phyloP scores from a whole-genome alignment of 2,113 vertebrate species.

The Bubalus kerabau region DNA sequence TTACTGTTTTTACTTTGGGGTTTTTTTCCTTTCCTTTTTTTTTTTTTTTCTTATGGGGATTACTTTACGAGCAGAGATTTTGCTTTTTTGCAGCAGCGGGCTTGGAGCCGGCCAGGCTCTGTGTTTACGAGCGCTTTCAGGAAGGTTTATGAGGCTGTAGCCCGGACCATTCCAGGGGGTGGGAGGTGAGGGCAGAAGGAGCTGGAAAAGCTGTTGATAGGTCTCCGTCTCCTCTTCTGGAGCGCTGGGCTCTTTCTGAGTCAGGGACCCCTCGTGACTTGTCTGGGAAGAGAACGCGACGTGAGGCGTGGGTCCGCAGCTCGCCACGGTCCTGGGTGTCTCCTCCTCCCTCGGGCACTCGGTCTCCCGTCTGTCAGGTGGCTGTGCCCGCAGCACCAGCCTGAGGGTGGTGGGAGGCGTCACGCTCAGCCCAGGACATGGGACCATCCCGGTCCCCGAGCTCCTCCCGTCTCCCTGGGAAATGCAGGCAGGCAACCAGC shows the following conservation, averaged over 20 bases:
- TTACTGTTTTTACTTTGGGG: background rate
- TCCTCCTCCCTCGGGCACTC: fast-evolving
- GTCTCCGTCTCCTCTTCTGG: background rate
- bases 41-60: conserved; percentile 33
- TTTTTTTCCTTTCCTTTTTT: background rate
- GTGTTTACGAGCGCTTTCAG: background rate
- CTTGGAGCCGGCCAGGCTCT: background rate
- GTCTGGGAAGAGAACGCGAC: background rate
- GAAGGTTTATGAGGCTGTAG: background rate
- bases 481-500: background rate
- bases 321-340: background rate
- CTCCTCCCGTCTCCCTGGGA: background rate
- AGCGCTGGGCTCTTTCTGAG: background rate
- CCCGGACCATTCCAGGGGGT: background rate
- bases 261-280: background rate
- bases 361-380: background rate
- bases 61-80: conserved; percentile 42
- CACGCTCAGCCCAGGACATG: fast-evolving
- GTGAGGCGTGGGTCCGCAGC: background rate
- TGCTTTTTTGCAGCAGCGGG: background rate
- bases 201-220: too few species aligned
- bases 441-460: fast-evolving
- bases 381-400: background rate
- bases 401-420: background rate
- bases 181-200: background rate